phyloP scores from a whole-genome alignment of 2,113 vertebrate species.

The Microtus ochrogaster region DNA sequence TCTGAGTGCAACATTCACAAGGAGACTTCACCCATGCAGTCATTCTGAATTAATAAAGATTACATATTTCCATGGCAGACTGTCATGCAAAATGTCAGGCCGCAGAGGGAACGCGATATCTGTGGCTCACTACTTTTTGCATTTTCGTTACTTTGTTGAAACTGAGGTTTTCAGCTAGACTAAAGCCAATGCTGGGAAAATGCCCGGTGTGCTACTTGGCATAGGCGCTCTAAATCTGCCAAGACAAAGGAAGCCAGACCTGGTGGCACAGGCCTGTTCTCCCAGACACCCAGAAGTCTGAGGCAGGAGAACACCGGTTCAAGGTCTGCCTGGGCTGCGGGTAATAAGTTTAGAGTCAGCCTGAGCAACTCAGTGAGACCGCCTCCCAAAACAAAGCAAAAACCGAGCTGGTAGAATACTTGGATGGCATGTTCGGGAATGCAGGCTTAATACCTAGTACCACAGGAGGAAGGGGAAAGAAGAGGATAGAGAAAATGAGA shows the following conservation, averaged over 20 bases:
- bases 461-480: neutral
- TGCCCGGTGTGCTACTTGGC: constrained; percentile 11
- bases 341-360: neutral
- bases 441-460: neutral
- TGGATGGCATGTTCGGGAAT: neutral
- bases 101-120: neutral
- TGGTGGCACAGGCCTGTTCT: neutral
- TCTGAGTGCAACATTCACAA: neutral
- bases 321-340: neutral
- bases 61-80: neutral
- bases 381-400: neutral
- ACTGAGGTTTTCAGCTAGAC: neutral
- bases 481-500: neutral
- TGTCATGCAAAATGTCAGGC: constrained; percentile 19
- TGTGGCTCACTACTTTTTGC: neutral
- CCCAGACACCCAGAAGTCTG: neutral
- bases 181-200: constrained; percentile 14
- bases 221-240: neutral
- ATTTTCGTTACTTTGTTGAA: constrained; percentile 43
- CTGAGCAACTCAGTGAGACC: neutral
- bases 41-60: constrained; percentile 43
- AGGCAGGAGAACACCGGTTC: neutral
- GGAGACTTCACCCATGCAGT: neutral
- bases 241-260: neutral
- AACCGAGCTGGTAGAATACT: neutral